Conservation (phyloP, 2,113 vertebrate species). For the Ailuropoda melanoleuca region DNA sequence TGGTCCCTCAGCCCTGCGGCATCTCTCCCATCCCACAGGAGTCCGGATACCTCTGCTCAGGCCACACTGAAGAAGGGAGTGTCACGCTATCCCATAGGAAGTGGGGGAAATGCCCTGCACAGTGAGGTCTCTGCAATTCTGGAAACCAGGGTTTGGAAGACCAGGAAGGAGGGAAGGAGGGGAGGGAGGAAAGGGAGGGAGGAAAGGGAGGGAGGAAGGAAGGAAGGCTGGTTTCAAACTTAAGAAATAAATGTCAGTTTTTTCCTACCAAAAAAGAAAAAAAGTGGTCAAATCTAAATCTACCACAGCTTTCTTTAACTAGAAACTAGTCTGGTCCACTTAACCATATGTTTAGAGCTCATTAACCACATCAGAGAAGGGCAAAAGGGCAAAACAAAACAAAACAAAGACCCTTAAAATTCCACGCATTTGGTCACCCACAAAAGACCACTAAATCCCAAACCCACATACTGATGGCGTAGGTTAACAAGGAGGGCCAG, state of each 20-base stretch:
- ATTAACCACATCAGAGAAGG: background rate
- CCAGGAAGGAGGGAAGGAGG: too few relatives aligned
- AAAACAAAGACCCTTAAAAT: background rate
- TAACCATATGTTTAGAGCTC: background rate
- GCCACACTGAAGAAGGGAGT: background rate
- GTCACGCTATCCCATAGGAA: background rate
- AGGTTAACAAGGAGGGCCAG: too few relatives aligned
- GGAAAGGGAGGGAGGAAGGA: background rate
- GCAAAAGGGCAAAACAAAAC: background rate
- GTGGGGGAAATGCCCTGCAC: background rate
- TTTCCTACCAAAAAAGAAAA: background rate
- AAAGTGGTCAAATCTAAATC: background rate
- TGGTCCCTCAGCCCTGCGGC: fast-evolving
- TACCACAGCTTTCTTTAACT: background rate
- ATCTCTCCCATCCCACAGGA: too few relatives aligned
- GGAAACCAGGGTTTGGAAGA: background rate
- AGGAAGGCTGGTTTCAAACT: background rate
- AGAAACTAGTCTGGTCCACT: background rate
- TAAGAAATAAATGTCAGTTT: background rate
- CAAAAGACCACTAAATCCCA: background rate
- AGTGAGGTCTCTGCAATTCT: background rate
- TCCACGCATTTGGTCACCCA: background rate
- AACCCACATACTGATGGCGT: background rate
- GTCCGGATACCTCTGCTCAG: background rate
- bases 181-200: too few relatives aligned